Percentiles rank a stretch among this genome's conserved stretches.
phyloP scores from a whole-genome alignment of 2,888 invertebrate genomes.

The Drosophila austrosaltans region DNA sequence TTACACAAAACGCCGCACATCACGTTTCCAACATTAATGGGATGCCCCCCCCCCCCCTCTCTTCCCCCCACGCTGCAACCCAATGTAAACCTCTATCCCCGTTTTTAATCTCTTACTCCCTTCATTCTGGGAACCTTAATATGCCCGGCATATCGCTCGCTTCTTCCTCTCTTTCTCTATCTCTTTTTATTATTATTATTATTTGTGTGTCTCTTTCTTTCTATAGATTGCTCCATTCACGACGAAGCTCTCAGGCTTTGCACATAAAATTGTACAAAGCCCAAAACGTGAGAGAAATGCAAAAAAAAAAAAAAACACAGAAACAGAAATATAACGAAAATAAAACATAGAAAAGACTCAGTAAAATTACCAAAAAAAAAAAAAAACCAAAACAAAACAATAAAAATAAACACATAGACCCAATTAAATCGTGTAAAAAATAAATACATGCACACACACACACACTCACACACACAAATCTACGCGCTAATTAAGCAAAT shows the following conservation, averaged over 20 bases:
- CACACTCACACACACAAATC: slow-evolving; percentile 32
- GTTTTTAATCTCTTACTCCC: background rate
- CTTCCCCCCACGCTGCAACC: no score
- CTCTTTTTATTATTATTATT: slow-evolving; percentile 7
- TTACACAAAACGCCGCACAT: slow-evolving; percentile 77
- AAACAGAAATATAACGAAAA: slow-evolving; percentile 31
- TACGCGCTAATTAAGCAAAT: slow-evolving; percentile 72
- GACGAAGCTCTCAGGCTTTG: slow-evolving; percentile 56
- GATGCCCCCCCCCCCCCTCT: background rate
- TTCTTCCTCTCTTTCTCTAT: slow-evolving; percentile 1
- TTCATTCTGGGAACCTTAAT: slow-evolving; percentile 7
- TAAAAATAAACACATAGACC: slow-evolving; percentile 49
- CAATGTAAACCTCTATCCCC: no score
- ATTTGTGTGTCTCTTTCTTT: slow-evolving; percentile 20
- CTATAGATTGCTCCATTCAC: slow-evolving; percentile 46
- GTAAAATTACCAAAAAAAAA: slow-evolving; percentile 45
- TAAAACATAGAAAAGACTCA: slow-evolving; percentile 37
- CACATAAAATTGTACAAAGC: slow-evolving; percentile 63
- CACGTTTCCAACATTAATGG: slow-evolving; percentile 70
- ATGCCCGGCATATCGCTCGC: slow-evolving; percentile 15
- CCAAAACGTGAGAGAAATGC: slow-evolving; percentile 74
- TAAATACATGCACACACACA: background rate
- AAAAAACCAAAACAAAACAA: slow-evolving; percentile 32
- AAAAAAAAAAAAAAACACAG: slow-evolving; percentile 49
- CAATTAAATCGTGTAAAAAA: slow-evolving; percentile 51